These are phyloP conservation scores for Phrixothrix hirtus DNA, from an alignment of 2,888 invertebrate genomes.

Conservation along the genomic window DNA sequence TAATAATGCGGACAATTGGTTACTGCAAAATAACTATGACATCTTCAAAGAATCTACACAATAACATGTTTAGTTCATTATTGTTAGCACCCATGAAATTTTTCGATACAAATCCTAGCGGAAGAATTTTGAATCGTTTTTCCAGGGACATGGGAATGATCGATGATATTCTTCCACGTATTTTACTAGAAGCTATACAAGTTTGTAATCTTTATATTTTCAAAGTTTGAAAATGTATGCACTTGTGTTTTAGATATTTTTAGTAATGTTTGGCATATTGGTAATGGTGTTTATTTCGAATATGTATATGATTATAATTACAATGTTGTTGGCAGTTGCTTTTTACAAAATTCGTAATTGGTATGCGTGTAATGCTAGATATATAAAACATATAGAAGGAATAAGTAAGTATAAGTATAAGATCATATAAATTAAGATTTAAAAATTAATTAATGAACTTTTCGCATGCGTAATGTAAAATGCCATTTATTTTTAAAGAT, in stretches of 20 bases:
- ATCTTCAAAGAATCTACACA: neutral
- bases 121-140: constrained; percentile 74
- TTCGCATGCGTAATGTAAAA: too few relatives aligned
- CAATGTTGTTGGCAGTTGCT: neutral
- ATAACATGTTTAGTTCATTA: neutral
- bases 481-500: too few relatives aligned
- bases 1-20: constrained; percentile 65
- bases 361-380: neutral
- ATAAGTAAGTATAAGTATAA: constrained; percentile 4
- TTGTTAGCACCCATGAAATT: constrained; percentile 64
- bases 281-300: constrained; percentile 4
- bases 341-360: neutral
- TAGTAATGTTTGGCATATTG: constrained; percentile 1
- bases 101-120: constrained; percentile 84
- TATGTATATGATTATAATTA: constrained; percentile 1
- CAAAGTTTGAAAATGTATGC: neutral
- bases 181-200: neutral
- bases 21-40: constrained; percentile 42
- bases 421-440: too few relatives aligned
- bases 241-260: constrained; percentile 1
- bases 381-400: constrained; percentile 9
- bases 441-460: too few relatives aligned
- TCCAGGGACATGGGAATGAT: constrained; percentile 73
- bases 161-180: constrained; percentile 60
- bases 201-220: neutral